These are phyloP conservation scores for Phyto melanocephala DNA, from an alignment of 2,888 invertebrate genomes.

Conservation along the genomic window DNA sequence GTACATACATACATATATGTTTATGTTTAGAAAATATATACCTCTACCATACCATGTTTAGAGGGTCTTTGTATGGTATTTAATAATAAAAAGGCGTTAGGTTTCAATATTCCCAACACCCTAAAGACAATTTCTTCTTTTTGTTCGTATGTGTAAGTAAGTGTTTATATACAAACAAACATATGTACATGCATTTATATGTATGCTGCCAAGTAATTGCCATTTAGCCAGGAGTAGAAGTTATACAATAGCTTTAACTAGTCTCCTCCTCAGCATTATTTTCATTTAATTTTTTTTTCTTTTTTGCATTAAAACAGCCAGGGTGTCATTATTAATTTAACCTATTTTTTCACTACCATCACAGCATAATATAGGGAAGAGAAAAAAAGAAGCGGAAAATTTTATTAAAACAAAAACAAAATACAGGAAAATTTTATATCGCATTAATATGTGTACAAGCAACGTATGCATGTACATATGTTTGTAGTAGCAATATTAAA, in stretches of 20 bases:
- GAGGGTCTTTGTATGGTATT: constrained; percentile 45
- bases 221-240: constrained; percentile 26
- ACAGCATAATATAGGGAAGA: constrained; percentile 18
- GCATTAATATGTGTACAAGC: background rate
- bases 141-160: too few species aligned
- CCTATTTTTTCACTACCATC: constrained; percentile 67
- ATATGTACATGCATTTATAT: background rate
- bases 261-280: background rate
- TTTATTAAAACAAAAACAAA: constrained; percentile 38
- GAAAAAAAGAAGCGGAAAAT: constrained; percentile 20
- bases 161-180: too few species aligned
- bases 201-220: constrained; percentile 47
- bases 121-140: constrained; percentile 52
- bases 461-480: background rate
- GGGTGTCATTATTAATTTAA: constrained; percentile 77
- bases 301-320: constrained; percentile 45
- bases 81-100: constrained; percentile 59
- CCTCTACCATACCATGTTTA: constrained; percentile 12
- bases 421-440: constrained; percentile 55
- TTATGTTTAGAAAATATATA: background rate
- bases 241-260: constrained; percentile 1
- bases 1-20: background rate
- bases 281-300: background rate
- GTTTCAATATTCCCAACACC: constrained; percentile 52
- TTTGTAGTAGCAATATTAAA: background rate